Conservation (phyloP, 2,888 invertebrate species). For the Actias luna region DNA sequence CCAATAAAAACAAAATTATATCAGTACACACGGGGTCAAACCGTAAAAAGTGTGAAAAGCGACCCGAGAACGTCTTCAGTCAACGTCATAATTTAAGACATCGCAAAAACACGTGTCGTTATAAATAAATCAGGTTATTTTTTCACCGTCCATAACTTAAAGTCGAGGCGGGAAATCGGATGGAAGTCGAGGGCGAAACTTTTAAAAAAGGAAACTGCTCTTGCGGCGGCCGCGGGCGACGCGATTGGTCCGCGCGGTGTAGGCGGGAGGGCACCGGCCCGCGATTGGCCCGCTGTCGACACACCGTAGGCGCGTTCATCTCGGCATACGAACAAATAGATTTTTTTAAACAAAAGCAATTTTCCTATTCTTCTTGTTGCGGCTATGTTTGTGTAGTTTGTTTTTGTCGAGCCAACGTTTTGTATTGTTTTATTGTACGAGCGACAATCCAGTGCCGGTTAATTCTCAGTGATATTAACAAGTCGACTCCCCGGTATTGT, state of each 20-base stretch:
- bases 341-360: conserved; percentile 81
- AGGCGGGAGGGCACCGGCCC: conserved; percentile 65
- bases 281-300: conserved; percentile 66
- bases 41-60: conserved; percentile 57
- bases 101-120: conserved; percentile 59
- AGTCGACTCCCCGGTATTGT: conserved; percentile 67
- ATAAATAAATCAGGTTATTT: conserved; percentile 75
- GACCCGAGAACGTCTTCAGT: conserved; percentile 36
- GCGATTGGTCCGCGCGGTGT: conserved; percentile 66
- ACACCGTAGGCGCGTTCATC: conserved; percentile 74
- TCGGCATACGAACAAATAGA: conserved; percentile 78
- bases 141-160: conserved; percentile 75
- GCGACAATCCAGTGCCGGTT: conserved; percentile 78
- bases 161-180: conserved; percentile 79
- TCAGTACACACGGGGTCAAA: conserved; percentile 31
- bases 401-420: conserved; percentile 73
- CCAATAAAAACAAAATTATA: conserved; percentile 54
- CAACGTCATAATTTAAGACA: conserved; percentile 73
- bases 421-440: conserved; percentile 78
- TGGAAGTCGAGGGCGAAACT: conserved; percentile 78
- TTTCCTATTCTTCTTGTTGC: conserved; percentile 82
- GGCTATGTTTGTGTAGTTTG: conserved; percentile 74
- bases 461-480: conserved; percentile 75
- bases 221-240: conserved; percentile 56
- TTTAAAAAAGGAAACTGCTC: conserved; percentile 81